Base-by-base conservation (phyloP, 2,888 invertebrate genomes). In the Aspidiotus destructor region DNA sequence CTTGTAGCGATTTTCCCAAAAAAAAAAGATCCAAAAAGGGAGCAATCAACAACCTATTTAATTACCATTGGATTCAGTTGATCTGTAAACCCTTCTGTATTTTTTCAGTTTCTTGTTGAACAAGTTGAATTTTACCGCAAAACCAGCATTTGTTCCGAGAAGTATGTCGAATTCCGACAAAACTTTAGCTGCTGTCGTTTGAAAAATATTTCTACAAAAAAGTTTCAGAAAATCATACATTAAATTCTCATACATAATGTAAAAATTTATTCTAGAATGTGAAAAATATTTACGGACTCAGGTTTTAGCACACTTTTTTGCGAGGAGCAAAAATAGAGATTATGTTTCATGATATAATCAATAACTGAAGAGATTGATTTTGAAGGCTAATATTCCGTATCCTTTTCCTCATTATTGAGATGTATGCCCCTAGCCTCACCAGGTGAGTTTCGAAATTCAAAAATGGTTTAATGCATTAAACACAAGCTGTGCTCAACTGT, bases 161-260 rank as follows among this genome's bases (percentile, higher is more conserved):
- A 64, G 17, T 42, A 64, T 55, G 16, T 57, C 42, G 44, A 15
- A 55, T 64, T 64, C 64, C 0, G 64, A 55, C 41, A 57, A 41
- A 17, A 64, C 44, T 42, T 64, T 64, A 15, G 57, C 15, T 7
- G 15, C 41, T 10, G 64, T 64, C 7, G 64, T 41, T 42, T 54
- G 55, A 57, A 64, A 64, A 16, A 16, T 8, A 11, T 16, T 41
- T 41, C 64, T 64, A 17, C 2, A 7, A 41, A 64, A 57, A 6
- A 48, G 10, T 13, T 48, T 48, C n/a, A n/a, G n/a, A 48, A 48
- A 48, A 48, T n/a, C 10, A 48, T 28, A 5, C 28, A 3, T 28
- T 28, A 28, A 28, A 28, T 28, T 28, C 5, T 3, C 28, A 28
- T 3, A 28, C 1, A 28, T 28, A 5, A 28, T 28, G 28, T 28